phyloP scores from a whole-genome alignment of 2,797 vertebrate species.

The Tadarida brasiliensis region DNA sequence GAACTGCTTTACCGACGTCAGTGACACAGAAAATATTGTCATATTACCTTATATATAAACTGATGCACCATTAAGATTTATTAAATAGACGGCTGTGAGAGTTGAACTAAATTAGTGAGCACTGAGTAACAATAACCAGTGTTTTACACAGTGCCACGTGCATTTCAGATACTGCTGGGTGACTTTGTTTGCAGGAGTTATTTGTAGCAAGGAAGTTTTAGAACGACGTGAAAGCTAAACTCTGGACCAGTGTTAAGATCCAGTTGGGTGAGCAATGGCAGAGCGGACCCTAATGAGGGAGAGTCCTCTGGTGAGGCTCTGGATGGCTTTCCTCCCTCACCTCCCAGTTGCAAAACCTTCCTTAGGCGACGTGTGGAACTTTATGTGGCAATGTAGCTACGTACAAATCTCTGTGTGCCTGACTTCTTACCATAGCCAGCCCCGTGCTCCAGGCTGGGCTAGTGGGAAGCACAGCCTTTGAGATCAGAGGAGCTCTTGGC shows the following conservation, averaged over 20 bases:
- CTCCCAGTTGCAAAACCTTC: background rate
- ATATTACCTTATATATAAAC: slow-evolving; percentile 4
- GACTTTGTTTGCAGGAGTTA: slow-evolving; percentile 18
- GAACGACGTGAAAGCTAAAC: slow-evolving; percentile 2
- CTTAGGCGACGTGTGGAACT: background rate
- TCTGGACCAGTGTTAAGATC: background rate
- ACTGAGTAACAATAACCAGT: background rate
- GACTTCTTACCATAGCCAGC: background rate
- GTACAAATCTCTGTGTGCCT: background rate
- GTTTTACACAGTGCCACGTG: background rate
- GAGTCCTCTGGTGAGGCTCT: background rate
- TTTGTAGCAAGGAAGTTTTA: slow-evolving; percentile 16
- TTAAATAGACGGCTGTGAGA: background rate
- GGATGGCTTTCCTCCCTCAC: background rate
- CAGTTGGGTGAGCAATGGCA: background rate
- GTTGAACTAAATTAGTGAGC: background rate
- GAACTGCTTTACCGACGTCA: background rate
- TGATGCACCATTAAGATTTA: background rate
- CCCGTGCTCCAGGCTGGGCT: background rate
- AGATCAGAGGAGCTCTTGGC: background rate
- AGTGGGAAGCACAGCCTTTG: background rate
- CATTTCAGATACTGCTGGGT: background rate
- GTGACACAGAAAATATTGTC: background rate
- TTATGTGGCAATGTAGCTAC: background rate
- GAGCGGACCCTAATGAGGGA: background rate